Evolutionary conservation across 2,888 invertebrate genomes (phyloP), one percentile per base, ranked within the genome.

Genomic region (Drosophila setosimentum): DNA sequence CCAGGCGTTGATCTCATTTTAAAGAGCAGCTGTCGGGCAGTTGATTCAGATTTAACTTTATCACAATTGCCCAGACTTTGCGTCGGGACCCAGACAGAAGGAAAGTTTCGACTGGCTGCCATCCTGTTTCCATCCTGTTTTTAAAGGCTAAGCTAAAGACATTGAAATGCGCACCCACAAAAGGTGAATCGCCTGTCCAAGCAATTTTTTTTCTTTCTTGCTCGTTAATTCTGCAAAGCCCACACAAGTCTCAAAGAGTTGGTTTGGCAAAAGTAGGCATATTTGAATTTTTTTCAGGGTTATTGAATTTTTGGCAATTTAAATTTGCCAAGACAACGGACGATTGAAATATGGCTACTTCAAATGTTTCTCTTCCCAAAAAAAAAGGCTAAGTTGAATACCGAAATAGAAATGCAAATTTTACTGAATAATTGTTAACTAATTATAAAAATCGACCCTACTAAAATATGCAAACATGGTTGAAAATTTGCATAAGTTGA

Each of bases 1-100:
- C n/a, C 69, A 66, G 65, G 60, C 78, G 50, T 42, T 80, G 77
- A 85, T 77, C 88, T 80, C 50, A 57, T 53, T 67, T 72, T 68
- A 65, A 82, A 55, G 48, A 64, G 49, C 33, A 33, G 16, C 30
- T 2, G 54, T 35, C 21, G 30, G 61, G 16, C 78, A 37, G 48
- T 55, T 65, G 51, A n/a, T n/a, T n/a, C n/a, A n/a, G 58, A 49
- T 30, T 68, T 54, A 21, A 72, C 53, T 68, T 59, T 37, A 18
- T 40, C 45, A 68, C 66, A 80, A 80, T 80, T 68, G 62, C 53
- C 45, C 68, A 76, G 79, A 74, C 74, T 49, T 24, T 33, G 24
- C 8, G 45, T 4, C 45, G 8, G 8, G 45, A 16, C 24, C 37
- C 64, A 65, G 76, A 80, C 80, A 40, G 59, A 21, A 27, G 42